Base-by-base conservation (phyloP, 2,113 vertebrate genomes). In the Trinectes maculatus region DNA sequence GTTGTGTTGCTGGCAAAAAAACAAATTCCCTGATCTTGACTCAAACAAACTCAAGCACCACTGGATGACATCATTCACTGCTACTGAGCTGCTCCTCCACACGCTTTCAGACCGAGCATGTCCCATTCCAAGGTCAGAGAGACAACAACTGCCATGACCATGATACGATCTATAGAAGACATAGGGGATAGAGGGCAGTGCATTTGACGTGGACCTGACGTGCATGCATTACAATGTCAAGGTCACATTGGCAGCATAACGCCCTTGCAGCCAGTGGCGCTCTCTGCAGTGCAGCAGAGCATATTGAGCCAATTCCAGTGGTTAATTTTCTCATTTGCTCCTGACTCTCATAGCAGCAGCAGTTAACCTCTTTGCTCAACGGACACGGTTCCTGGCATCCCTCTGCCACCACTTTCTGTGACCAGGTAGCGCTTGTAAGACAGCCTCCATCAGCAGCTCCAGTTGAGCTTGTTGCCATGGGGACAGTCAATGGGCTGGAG, bases 401-500 rank as follows among this genome's bases (percentile, higher is more conserved):
- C 31, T 19, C 52, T 44, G 39, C 43, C 73, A 36, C 40, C 3
- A 36, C 66, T 84, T 61, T 76, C 58, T 70, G 70, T 58, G 74
- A 39, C 63, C 80, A 87, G 89, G 86, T 88, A 89, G 48, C 48
- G 80, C 51, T 71, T 33, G 72, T 47, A 85, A 85, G 87, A 84
- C 71, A 65, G 80, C 72, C 80, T 86, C 84, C 82, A 84, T 88
- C 87, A 91, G 82, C 73, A 76, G 76, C 85, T 85, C 70, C 72
- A 82, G 87, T 89, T 82, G 89, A 92, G 89, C 82, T 82, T 88
- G 92, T 93, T 93, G 91, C 91, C 88, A 93, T 93, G 91, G 92
- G 90, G 90, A 93, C 83, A 85, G 86, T 89, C 84, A 90, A 90
- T 90, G 83, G 91, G 79, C 80, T 87, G 72, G 85, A 86, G 87